phyloP scores from a whole-genome alignment of 2,113 vertebrate species.

The Rhipidura dahli region DNA sequence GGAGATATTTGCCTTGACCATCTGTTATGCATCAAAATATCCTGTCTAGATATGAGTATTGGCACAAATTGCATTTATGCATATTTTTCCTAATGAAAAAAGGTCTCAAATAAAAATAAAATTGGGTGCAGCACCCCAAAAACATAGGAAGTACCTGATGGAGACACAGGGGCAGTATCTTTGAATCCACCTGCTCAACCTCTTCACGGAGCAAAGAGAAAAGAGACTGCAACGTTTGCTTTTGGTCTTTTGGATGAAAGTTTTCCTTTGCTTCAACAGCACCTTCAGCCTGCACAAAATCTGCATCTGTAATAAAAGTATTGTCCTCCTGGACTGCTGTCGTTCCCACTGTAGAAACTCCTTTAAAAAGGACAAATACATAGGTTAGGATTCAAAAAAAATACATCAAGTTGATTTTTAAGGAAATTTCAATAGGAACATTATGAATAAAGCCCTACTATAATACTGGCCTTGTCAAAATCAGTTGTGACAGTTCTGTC shows the following conservation, averaged over 20 bases:
- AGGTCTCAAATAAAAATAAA: background rate
- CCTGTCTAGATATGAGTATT: background rate
- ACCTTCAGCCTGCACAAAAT: background rate
- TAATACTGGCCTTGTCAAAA: background rate
- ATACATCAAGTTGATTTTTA: background rate
- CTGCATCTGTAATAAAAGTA: background rate
- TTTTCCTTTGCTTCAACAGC: slow-evolving; percentile 40
- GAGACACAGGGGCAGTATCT: slow-evolving; percentile 85
- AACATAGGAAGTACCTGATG: slow-evolving; percentile 83
- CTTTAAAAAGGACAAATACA: slow-evolving; percentile 29
- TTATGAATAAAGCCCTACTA: background rate
- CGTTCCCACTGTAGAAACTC: slow-evolving; percentile 8
- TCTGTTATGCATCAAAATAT: background rate
- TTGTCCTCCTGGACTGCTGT: slow-evolving; percentile 43
- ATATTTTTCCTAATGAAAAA: background rate
- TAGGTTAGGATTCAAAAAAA: background rate
- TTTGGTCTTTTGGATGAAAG: slow-evolving; percentile 41
- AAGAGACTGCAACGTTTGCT: slow-evolving; percentile 67
- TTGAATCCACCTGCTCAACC: slow-evolving; percentile 81
- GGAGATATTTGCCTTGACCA: background rate
- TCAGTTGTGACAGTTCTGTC: background rate
- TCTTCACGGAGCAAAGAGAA: slow-evolving; percentile 83
- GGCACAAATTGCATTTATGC: background rate
- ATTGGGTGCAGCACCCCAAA: background rate
- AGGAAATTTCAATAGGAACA: background rate